Base-by-base conservation (phyloP, 1,140 invertebrate species). In the Drosophila jambulina region DNA sequence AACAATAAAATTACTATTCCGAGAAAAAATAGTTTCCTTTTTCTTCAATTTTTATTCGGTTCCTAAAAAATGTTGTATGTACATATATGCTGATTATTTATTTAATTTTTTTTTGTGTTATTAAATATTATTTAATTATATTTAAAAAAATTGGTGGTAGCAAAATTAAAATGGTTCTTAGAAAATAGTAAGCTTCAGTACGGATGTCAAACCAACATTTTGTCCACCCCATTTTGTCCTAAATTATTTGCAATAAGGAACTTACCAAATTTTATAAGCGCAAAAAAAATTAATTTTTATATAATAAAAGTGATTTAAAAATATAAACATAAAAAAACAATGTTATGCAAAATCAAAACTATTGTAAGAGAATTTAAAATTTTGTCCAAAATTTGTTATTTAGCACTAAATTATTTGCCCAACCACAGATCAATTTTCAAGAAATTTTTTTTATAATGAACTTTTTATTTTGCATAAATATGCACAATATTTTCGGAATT, bases 401-500 rank as follows among this genome's bases (percentile, higher is more conserved):
- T 51, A 19, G 49, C 27, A 19, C 49, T 8, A 51, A 51, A 32
- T 9, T 19, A 2, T 19, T 51, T 19, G 1, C 49, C 12, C 6
- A 15, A 23, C 4, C 2, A 23, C 10, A 23, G 9, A 23, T 21
- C 21, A 34, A 10, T 23, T 17, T 32, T 21, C 0, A n/a, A 25
- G 0, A 27, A 19, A 23, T 29, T 29, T 46, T 43, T 34, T 65
- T 67, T 80, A 75, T 78, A 87, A 80, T 88, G 62, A 87, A 87
- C 84, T 69, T 71, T 87, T 87, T 88, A 87, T 75, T 79, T 87
- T 75, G 85, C 84, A 88, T 80, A 71, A 69, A 71, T 75, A 88
- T 88, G 84, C 83, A 83, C 68, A 83, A 83, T 87, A 65, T 68
- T 63, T 87, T 86, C 61, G 75, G 45, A 64, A 64, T 68, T 78